Base-by-base conservation (phyloP, 1,140 invertebrate species). In the Armadillidium nasatum region DNA sequence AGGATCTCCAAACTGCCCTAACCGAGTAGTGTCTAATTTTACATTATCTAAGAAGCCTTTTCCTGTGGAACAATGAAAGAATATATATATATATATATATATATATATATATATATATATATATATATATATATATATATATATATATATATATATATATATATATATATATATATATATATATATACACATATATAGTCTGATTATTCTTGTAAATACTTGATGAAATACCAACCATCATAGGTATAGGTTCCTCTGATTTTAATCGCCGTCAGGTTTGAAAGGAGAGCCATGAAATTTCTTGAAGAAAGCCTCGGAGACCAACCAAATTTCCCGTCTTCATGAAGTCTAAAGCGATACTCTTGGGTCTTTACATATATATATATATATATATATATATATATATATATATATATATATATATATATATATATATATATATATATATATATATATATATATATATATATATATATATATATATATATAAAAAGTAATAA, bases 251-350 rank as follows among this genome's bases (percentile, higher is more conserved):
- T 97, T 45, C 91, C 96, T 50, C 94, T 88, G 75, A 99, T 96
- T 86, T 94, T 96, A 70, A 99, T 93, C 0, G 94, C 90, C 0
- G 95, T 98, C 23, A 99, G 82, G 85, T 99, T 97, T 9, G 94
- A 90, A 0, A 99, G 86, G 54, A 99, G 89, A 0, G 92, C 93
- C 83, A 98, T 94, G 83, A 97, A 98, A 45, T 94, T 92, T 69
- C 91, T 87, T 0, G 95, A 88, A 7, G 90, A 90, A 0, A 98
- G 86, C 7, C 90, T 88, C 0, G 97, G 97, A 78, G 92, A 91
- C 96, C 96, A 99, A 15, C 93, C 92, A 83, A 95, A 98, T 21
- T 91, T 88, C 0, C 91, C 88, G 84, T 97, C 90, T 84, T 98
- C 96, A 83, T 99, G 94, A 4, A 99, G 86, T 21, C 91, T 87